A percentile compares a stretch with the other conserved stretches of the same genome.
Conservation (phyloP, 2,797 vertebrate species). For the Pelodytes ibericus region DNA sequence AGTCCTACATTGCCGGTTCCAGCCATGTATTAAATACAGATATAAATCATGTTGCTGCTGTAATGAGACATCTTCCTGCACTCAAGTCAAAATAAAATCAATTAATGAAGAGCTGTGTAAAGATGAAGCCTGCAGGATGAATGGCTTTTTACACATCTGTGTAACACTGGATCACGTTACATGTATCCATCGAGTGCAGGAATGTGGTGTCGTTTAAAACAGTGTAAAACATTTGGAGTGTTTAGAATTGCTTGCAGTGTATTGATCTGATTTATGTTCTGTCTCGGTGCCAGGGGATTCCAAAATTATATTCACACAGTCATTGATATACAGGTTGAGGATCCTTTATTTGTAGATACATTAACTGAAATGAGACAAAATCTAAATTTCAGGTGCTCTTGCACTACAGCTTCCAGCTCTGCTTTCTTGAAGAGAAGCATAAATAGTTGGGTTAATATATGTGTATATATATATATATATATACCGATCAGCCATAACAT, state of each 20-base stretch:
- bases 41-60: too few relatives aligned
- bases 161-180: background rate
- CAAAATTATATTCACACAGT: too few relatives aligned
- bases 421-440: too few relatives aligned
- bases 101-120: background rate
- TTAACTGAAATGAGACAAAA: too few relatives aligned
- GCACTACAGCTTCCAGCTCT: too few relatives aligned
- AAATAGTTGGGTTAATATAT: too few relatives aligned
- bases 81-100: background rate
- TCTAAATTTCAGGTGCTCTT: too few relatives aligned
- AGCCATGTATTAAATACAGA: too few relatives aligned
- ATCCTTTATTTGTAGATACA: too few relatives aligned
- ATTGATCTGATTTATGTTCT: background rate
- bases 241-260: background rate
- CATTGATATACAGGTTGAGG: background rate
- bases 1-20: too few relatives aligned
- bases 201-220: conserved; percentile 3
- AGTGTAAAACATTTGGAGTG: background rate
- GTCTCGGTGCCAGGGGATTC: background rate
- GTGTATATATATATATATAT: too few relatives aligned
- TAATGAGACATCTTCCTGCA: background rate
- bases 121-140: background rate
- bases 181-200: background rate
- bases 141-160: background rate
- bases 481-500: too few relatives aligned